Base-by-base conservation (phyloP, 2,797 vertebrate genomes). In the Chelonia mydas region DNA sequence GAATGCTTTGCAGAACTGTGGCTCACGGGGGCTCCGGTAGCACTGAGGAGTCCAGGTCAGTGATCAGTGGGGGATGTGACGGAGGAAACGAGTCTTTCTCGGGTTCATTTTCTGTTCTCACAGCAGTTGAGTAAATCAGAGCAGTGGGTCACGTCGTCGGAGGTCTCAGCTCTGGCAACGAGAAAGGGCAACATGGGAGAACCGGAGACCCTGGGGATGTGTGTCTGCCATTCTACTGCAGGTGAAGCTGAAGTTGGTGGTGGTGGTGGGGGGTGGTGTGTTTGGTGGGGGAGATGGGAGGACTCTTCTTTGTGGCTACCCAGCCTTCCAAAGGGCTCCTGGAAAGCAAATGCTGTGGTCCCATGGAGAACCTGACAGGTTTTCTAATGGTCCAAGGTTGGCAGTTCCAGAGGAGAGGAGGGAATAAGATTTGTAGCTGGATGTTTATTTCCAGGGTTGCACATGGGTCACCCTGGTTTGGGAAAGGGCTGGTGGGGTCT, bases 231-330 rank as follows among this genome's bases (percentile, higher is more conserved):
- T 8, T 33, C 6, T n/a, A n/a, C 33, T 19, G 33, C 33, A 68
- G 33, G 17, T 65, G 61, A 65, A 65, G 33, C 7, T 33, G 31
- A 16, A 33, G 57, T 1, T 31, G 11, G 28, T 59, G 57, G 5
- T 59, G 57, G 5, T 59, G 57, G 5, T 31, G 57, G 57, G 11
- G 55, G 53, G 41, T 41, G 41, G 5, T 53, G 51, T 53, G 50
- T 51, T 17, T 21, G 51, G 19, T 41, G 31, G 16, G 61, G 61
- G 61, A 37, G n/a, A n/a, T 33, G 87, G 8, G 3, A 45, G 15
- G 49, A 79, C 0, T 3, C 2, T 5, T 1, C 45, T 47, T 50
- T 61, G 41, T 28, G 33, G 92, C 31, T 80, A 2, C 0, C 45
- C 0, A 0, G 5, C 37, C 0, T 8, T 25, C 51, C 3, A 1